phyloP scores from a whole-genome alignment of 2,113 vertebrate genomes.

The Dicrurus megarhynchus region DNA sequence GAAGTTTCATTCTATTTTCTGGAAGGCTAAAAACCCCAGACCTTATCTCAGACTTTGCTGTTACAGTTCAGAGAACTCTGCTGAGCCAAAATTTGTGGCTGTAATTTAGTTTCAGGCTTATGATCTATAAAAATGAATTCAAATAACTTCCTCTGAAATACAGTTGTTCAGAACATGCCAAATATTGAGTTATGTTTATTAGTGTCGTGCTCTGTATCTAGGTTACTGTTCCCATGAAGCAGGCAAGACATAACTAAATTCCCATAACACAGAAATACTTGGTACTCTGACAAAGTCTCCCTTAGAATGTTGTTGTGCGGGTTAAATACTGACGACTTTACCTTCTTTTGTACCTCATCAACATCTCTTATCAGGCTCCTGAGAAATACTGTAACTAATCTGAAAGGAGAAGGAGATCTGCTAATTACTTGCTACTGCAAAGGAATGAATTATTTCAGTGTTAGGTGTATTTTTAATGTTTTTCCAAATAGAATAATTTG shows the following conservation, averaged over 20 bases:
- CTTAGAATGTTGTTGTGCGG: not conserved
- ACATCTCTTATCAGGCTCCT: not conserved
- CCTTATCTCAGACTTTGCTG: slow-evolving; percentile 1
- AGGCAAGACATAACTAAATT: slow-evolving; percentile 37
- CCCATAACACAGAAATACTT: slow-evolving; percentile 4
- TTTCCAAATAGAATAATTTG: not conserved
- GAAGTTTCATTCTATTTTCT: not conserved
- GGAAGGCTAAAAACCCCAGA: not conserved
- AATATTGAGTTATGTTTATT: slow-evolving; percentile 33
- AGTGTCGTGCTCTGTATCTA: not conserved
- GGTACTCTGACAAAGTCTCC: slow-evolving; percentile 19
- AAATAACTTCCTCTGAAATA: slow-evolving; percentile 33
- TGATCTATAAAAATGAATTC: slow-evolving; percentile 19
- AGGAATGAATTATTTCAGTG: not conserved
- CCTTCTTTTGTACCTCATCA: not conserved
- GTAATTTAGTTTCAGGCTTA: slow-evolving; percentile 21
- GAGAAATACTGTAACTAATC: not conserved
- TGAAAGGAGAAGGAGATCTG: not conserved
- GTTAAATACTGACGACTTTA: not conserved
- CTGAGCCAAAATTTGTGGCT: not conserved
- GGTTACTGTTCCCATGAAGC: slow-evolving; percentile 42
- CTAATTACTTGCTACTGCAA: not conserved
- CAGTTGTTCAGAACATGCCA: slow-evolving; percentile 16
- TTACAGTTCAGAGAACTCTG: not conserved
- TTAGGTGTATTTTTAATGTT: not conserved